A percentile compares a stretch with the other conserved stretches of the same genome.
phyloP scores from a whole-genome alignment of 2,113 vertebrate species.

The Camelus bactrianus region DNA sequence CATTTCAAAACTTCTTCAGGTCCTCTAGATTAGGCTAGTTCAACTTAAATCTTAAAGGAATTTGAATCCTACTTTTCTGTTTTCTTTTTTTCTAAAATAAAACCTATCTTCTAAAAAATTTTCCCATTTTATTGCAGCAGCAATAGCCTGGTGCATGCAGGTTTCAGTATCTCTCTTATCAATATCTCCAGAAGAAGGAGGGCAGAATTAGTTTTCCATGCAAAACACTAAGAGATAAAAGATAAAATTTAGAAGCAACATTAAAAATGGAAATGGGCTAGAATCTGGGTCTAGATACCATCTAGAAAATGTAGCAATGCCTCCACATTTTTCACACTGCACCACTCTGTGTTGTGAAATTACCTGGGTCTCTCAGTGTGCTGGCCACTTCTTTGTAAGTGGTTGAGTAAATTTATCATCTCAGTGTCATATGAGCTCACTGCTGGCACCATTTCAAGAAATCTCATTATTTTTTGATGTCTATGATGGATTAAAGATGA shows the following conservation, averaged over 20 bases:
- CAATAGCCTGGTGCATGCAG: neutral
- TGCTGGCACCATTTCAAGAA: constrained; percentile 83
- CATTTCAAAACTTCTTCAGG: neutral
- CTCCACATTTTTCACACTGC: neutral
- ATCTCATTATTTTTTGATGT: constrained; percentile 88
- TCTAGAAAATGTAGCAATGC: neutral
- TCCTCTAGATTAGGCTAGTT: neutral
- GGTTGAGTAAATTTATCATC: constrained; percentile 83
- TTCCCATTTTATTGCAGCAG: neutral
- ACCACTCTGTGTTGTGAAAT: constrained; percentile 23
- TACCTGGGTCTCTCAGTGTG: constrained; percentile 22
- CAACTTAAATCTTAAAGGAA: neutral
- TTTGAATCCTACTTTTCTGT: neutral
- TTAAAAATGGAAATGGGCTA: constrained; percentile 59
- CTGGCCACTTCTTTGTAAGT: constrained; percentile 74
- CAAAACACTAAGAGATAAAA: constrained; percentile 16
- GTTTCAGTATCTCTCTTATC: neutral
- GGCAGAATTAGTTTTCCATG: constrained; percentile 19
- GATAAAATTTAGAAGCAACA: neutral
- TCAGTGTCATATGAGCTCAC: constrained; percentile 83
- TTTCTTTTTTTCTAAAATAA: neutral
- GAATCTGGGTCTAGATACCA: neutral
- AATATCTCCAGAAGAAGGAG: neutral
- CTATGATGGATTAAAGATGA: constrained; percentile 86
- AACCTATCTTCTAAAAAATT: neutral